Percentiles rank a stretch among this genome's conserved stretches.
These are phyloP conservation scores for Hydrolagus affinis DNA, from an alignment of 2,113 vertebrate species.

Conservation along the genomic window DNA sequence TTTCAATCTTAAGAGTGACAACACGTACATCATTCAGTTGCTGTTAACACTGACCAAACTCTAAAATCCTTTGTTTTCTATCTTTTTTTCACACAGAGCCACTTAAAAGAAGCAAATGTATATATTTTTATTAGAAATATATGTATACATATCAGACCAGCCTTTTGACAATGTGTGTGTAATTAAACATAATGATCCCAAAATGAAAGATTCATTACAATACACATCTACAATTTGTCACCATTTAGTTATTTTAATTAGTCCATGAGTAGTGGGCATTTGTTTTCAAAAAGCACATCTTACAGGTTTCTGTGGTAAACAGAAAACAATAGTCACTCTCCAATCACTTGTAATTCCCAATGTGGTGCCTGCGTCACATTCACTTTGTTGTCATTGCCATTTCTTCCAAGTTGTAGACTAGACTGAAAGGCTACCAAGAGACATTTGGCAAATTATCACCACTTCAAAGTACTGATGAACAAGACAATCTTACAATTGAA, in stretches of 20 bases:
- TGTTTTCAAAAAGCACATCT: background rate
- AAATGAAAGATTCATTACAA: constrained; percentile 31
- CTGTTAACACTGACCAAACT: constrained; percentile 13
- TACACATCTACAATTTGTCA: constrained; percentile 8
- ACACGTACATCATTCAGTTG: background rate
- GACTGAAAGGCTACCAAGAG: constrained; percentile 4
- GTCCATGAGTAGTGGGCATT: constrained; percentile 24
- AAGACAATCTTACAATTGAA: constrained; percentile 15
- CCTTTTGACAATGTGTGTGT: constrained; percentile 8
- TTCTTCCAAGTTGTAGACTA: background rate
- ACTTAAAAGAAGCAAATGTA: constrained; percentile 23
- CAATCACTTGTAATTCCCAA: constrained; percentile 3
- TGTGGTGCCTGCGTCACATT: background rate
- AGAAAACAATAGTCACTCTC: constrained; percentile 7
- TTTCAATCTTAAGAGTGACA: background rate
- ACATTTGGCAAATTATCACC: constrained; percentile 2
- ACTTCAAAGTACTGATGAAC: background rate
- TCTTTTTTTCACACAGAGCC: background rate
- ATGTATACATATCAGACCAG: background rate
- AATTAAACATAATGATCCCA: constrained; percentile 29
- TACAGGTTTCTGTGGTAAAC: constrained; percentile 13
- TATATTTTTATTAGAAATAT: constrained; percentile 26
- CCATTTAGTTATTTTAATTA: constrained; percentile 20
- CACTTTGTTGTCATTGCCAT: background rate
- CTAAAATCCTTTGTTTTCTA: background rate